Conservation (phyloP, 2,113 vertebrate species). For the Apteryx mantelli region DNA sequence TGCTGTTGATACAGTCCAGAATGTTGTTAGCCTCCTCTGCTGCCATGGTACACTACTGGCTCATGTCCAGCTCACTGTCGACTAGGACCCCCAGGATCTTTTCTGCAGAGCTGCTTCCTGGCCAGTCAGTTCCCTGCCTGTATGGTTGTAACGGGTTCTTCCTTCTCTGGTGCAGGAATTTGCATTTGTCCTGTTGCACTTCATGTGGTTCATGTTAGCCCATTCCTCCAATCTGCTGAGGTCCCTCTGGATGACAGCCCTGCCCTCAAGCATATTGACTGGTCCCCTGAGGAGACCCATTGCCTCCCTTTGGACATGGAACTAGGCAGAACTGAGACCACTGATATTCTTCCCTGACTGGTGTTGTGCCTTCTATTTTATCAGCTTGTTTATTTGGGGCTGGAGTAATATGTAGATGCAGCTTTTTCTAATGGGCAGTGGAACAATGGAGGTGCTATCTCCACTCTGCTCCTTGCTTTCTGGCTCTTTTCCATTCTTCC, state of each 20-base stretch:
- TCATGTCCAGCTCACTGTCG: too few relatives aligned
- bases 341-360: neutral
- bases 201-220: neutral
- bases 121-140: neutral
- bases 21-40: neutral
- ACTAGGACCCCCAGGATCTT: neutral
- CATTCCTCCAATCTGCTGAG: neutral
- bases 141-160: accelerated
- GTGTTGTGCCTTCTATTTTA: neutral
- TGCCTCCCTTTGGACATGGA: neutral
- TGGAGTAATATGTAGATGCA: neutral
- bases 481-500: neutral
- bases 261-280: neutral
- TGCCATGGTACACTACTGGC: neutral
- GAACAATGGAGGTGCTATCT: neutral
- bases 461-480: neutral
- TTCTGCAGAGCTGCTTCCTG: neutral
- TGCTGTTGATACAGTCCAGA: neutral
- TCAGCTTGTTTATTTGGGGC: neutral
- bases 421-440: neutral
- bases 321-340: neutral
- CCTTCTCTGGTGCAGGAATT: neutral
- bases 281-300: neutral
- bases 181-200: neutral
- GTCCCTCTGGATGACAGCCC: neutral